phyloP scores from a whole-genome alignment of 2,797 vertebrate genomes.

The Periophthalmus magnuspinnatus region DNA sequence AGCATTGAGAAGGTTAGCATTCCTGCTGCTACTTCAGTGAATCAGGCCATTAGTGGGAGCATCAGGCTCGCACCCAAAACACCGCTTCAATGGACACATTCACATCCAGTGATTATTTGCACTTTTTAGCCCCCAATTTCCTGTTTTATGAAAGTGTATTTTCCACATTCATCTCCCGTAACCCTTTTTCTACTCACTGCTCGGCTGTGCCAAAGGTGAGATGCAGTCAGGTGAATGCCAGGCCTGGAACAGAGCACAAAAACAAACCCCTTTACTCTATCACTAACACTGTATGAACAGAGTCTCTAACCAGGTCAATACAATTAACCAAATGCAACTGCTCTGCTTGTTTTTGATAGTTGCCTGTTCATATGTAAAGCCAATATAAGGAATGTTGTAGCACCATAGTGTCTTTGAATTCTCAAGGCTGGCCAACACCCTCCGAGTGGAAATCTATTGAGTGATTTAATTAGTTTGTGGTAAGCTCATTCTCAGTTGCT shows the following conservation, averaged over 20 bases:
- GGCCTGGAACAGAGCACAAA: slow-evolving; percentile 19
- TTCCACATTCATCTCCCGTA: slow-evolving; percentile 53
- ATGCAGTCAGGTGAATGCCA: slow-evolving; percentile 45
- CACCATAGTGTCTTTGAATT: slow-evolving; percentile 41
- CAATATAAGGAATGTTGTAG: slow-evolving; percentile 37
- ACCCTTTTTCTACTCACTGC: slow-evolving; percentile 32
- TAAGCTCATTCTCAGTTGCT: slow-evolving; percentile 20
- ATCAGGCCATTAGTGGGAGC: slow-evolving; percentile 74
- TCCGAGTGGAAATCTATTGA: slow-evolving; percentile 55
- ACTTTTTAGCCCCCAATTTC: slow-evolving; percentile 64
- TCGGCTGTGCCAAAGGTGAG: slow-evolving; percentile 54
- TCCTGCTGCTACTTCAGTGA: slow-evolving; percentile 75
- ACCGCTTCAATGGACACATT: slow-evolving; percentile 71
- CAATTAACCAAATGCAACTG: not conserved
- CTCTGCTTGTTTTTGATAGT: not conserved
- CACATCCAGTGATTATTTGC: slow-evolving; percentile 69
- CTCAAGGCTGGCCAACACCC: slow-evolving; percentile 37
- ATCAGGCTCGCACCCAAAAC: slow-evolving; percentile 61
- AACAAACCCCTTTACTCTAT: slow-evolving; percentile 17
- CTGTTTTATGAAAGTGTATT: slow-evolving; percentile 60
- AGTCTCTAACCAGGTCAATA: slow-evolving; percentile 2
- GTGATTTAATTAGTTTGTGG: slow-evolving; percentile 63
- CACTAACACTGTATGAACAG: slow-evolving; percentile 18
- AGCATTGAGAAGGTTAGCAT: slow-evolving; percentile 75
- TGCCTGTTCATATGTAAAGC: not conserved